phyloP scores from a whole-genome alignment of 2,888 invertebrate species.

The Poecilus cupreus region DNA sequence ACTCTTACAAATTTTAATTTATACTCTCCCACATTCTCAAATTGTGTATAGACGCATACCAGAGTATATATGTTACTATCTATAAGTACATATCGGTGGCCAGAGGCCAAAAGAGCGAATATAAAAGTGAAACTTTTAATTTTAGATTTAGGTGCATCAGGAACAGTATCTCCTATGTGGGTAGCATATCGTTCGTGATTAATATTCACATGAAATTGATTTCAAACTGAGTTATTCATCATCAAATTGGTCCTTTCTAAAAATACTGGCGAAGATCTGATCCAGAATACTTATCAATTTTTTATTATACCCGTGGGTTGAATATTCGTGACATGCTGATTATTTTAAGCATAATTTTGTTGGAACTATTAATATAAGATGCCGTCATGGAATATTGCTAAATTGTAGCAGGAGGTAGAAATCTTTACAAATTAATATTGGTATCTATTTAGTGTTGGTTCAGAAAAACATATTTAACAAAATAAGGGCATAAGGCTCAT shows the following conservation, averaged over 20 bases:
- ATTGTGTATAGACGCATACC: background rate
- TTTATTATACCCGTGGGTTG: no score
- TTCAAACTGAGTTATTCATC: background rate
- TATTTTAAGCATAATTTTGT: no score
- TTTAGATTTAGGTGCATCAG: slow-evolving; percentile 45
- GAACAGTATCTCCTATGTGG: slow-evolving; percentile 11
- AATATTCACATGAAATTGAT: background rate
- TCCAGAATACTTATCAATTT: background rate
- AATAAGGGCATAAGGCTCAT: no score
- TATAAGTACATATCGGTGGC: background rate
- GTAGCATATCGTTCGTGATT: background rate
- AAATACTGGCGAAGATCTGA: background rate
- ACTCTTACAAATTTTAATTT: no score
- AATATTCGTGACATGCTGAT: no score
- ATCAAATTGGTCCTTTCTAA: background rate
- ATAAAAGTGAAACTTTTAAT: slow-evolving; percentile 44
- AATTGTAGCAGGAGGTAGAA: no score
- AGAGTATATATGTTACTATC: slow-evolving; percentile 6
- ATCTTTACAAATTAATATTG: no score
- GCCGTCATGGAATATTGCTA: no score
- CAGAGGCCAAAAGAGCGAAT: slow-evolving; percentile 4
- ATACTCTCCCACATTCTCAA: no score
- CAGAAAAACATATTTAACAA: no score
- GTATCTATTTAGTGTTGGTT: no score
- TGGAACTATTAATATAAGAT: no score